Conservation (phyloP, 2,888 invertebrate species). For the Ormia ochracea region DNA sequence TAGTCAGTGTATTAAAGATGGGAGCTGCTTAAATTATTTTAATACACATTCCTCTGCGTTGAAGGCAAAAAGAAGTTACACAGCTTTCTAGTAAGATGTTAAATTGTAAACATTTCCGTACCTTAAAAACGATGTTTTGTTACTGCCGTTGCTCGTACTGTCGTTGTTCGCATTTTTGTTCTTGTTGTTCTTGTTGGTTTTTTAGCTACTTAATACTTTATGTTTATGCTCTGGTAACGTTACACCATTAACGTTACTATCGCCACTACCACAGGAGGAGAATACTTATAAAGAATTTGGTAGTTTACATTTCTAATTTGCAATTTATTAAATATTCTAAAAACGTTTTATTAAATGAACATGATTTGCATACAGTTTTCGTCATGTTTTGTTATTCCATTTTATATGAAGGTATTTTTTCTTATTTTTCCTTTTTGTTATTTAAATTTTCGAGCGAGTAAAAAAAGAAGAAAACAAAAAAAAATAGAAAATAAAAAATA, state of each 20-base stretch:
- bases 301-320: slow-evolving; percentile 59
- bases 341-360: slow-evolving; percentile 74
- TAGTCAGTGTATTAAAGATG: slow-evolving; percentile 20
- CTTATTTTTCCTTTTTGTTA: slow-evolving; percentile 3
- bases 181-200: slow-evolving; percentile 3
- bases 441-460: too few species aligned
- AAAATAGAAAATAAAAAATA: neutral
- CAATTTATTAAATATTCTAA: slow-evolving; percentile 73
- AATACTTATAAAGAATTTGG: slow-evolving; percentile 24
- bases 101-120: slow-evolving; percentile 50
- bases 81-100: slow-evolving; percentile 26
- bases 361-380: slow-evolving; percentile 71
- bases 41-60: slow-evolving; percentile 4
- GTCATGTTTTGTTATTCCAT: slow-evolving; percentile 6
- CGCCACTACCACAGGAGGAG: neutral
- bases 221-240: slow-evolving; percentile 50
- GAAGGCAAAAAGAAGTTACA: neutral
- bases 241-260: slow-evolving; percentile 52
- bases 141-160: too few species aligned
- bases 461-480: too few species aligned
- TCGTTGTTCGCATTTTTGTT: too few species aligned
- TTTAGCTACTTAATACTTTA: slow-evolving; percentile 33
- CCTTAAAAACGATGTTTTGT: slow-evolving; percentile 21
- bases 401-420: slow-evolving; percentile 5
- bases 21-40: slow-evolving; percentile 35